These are phyloP conservation scores for Mormyrus proboscirostris DNA, from an alignment of 2,797 vertebrate species.

Conservation along the genomic window DNA sequence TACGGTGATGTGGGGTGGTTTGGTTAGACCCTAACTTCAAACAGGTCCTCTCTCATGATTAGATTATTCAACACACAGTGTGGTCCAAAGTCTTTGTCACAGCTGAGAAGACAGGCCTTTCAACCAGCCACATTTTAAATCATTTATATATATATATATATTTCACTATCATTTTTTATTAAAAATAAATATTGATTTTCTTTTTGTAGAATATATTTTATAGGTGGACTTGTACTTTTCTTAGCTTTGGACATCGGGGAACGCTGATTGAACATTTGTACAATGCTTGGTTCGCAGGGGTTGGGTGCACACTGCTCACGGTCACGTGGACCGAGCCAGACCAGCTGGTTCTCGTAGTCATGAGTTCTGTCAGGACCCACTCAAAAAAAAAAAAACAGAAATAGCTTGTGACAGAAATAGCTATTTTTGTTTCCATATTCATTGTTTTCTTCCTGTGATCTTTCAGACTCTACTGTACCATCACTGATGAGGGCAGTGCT, in stretches of 20 bases:
- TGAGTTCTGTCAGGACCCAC: not conserved
- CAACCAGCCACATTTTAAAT: constrained; percentile 5
- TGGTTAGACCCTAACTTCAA: not conserved
- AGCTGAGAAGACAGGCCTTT: not conserved
- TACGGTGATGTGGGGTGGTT: not conserved
- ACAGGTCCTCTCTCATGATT: not conserved
- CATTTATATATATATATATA: not conserved
- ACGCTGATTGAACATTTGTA: constrained; percentile 9
- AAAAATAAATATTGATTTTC: constrained; percentile 33
- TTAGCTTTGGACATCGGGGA: constrained; percentile 19
- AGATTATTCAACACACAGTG: constrained; percentile 15
- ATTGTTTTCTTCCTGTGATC: not conserved
- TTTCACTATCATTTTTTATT: constrained; percentile 18
- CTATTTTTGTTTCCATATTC: not conserved
- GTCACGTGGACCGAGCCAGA: not conserved
- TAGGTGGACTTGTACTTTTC: constrained; percentile 14
- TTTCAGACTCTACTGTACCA: not conserved
- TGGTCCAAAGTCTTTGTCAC: not conserved
- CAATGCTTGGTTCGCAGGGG: not conserved
- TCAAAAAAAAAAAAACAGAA: not conserved
- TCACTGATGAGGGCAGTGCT: not conserved
- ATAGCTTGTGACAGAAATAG: not conserved
- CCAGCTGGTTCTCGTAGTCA: constrained; percentile 5
- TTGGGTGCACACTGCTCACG: not conserved
- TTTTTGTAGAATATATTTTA: constrained; percentile 20